Conservation (phyloP, 2,888 invertebrate genomes). For the Neoitamus cyanurus region DNA sequence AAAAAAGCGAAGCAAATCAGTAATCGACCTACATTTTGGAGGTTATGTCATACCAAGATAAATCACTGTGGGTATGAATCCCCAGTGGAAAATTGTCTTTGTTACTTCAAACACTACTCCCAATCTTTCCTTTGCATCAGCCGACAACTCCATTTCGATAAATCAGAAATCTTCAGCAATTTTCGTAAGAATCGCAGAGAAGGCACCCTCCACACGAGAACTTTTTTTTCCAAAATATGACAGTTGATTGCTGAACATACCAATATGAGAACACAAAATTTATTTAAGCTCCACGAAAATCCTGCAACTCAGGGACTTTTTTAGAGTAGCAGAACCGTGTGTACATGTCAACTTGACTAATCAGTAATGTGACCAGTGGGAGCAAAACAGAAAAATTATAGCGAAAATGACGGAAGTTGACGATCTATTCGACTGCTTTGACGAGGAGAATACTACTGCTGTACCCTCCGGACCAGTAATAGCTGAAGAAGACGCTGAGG, state of each 20-base stretch:
- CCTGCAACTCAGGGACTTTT: background rate
- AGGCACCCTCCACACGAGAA: background rate
- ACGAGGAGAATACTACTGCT: conserved; percentile 57
- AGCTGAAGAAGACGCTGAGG: background rate
- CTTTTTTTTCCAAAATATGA: background rate
- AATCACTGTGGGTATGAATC: conserved; percentile 76
- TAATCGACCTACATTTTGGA: too few relatives aligned
- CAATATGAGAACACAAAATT: background rate
- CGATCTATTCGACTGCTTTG: conserved; percentile 64
- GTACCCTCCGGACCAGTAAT: conserved; percentile 52
- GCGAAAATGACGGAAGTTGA: conserved; percentile 62
- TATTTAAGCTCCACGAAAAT: background rate
- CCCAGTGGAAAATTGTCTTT: conserved; percentile 76
- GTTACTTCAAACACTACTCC: conserved; percentile 70
- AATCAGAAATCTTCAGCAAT: background rate
- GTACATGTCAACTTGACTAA: background rate
- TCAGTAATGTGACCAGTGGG: background rate
- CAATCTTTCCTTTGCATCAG: conserved; percentile 73
- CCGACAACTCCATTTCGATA: conserved; percentile 63
- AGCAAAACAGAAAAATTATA: background rate
- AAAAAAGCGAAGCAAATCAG: conserved; percentile 27
- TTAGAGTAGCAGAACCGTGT: background rate
- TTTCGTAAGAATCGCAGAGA: background rate
- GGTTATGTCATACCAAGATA: conserved; percentile 71
- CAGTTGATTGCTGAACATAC: background rate